Percentiles rank a stretch among this genome's conserved stretches.
Evolutionary conservation across 2,797 vertebrate genomes (phyloP).

Genomic region (Enteromius paludinosus): DNA sequence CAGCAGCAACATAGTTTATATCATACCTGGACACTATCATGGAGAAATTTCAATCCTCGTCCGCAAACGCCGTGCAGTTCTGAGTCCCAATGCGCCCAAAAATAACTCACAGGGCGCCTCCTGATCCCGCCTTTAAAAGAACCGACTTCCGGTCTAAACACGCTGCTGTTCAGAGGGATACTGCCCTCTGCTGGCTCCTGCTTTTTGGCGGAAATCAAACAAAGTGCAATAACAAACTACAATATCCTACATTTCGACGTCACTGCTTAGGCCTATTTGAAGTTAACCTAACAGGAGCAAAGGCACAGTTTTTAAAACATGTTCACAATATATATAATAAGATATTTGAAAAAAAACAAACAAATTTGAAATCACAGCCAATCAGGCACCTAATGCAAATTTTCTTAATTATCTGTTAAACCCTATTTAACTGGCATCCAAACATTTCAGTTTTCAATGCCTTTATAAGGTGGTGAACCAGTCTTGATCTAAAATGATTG

Average conservation of each 20-base stretch:
- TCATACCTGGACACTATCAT: constrained; percentile 24
- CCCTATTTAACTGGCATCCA: too few species aligned
- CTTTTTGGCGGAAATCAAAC: not conserved
- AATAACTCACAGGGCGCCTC: constrained; percentile 18
- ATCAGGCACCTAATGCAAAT: not conserved
- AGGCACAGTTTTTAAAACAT: not conserved
- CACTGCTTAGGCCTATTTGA: not conserved
- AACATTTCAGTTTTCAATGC: too few species aligned
- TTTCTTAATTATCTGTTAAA: not conserved
- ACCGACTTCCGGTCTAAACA: not conserved
- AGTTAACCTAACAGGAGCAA: not conserved
- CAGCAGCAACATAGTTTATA: not conserved
- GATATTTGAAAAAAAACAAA: too few species aligned
- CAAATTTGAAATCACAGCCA: not conserved
- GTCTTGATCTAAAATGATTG: too few species aligned
- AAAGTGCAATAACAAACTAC: not conserved
- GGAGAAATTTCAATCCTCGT: not conserved
- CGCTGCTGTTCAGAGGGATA: not conserved
- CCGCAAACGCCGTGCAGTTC: not conserved
- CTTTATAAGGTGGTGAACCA: too few species aligned
- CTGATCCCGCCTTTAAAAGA: constrained; percentile 55
- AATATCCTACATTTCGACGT: not conserved
- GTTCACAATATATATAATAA: not conserved
- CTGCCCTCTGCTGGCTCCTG: constrained; percentile 25
- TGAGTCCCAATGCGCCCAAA: constrained; percentile 24